A percentile compares a stretch with the other conserved stretches of the same genome.
phyloP scores from a whole-genome alignment of 2,113 vertebrate species.

The Tupaia tana region DNA sequence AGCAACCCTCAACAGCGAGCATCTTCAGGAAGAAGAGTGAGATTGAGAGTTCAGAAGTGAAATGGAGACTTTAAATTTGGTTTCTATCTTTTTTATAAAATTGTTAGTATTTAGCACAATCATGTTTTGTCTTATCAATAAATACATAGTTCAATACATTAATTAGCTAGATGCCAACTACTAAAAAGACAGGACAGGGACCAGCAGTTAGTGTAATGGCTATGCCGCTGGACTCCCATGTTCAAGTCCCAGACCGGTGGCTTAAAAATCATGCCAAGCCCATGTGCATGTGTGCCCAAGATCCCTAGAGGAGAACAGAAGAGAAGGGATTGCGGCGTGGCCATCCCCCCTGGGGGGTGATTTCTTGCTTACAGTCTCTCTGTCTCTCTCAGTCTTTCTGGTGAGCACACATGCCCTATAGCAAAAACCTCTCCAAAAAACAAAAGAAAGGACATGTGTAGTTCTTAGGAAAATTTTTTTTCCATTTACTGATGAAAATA shows the following conservation, averaged over 20 bases:
- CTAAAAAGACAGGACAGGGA: too few species aligned
- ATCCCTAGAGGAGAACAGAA: too few species aligned
- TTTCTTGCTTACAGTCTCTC: too few species aligned
- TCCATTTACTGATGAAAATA: background rate
- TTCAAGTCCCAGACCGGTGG: too few species aligned
- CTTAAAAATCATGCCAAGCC: too few species aligned
- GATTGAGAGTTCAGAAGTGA: background rate
- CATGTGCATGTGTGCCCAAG: too few species aligned
- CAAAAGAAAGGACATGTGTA: background rate
- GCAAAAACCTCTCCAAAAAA: background rate
- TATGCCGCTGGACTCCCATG: too few species aligned
- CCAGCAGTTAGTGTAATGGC: too few species aligned
- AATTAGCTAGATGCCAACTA: background rate
- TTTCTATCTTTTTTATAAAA: background rate
- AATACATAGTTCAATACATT: background rate
- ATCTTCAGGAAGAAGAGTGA: background rate
- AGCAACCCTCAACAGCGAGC: background rate
- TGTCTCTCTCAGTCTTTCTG: too few species aligned
- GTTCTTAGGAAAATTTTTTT: background rate
- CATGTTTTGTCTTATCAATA: background rate
- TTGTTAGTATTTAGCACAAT: background rate
- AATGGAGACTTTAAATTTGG: background rate
- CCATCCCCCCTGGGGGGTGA: too few species aligned
- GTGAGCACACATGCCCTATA: too few species aligned
- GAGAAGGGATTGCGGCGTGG: too few species aligned